Percentiles rank a stretch among this genome's conserved stretches.
phyloP scores from a whole-genome alignment of 2,113 vertebrate species.

The Hydrolagus affinis region DNA sequence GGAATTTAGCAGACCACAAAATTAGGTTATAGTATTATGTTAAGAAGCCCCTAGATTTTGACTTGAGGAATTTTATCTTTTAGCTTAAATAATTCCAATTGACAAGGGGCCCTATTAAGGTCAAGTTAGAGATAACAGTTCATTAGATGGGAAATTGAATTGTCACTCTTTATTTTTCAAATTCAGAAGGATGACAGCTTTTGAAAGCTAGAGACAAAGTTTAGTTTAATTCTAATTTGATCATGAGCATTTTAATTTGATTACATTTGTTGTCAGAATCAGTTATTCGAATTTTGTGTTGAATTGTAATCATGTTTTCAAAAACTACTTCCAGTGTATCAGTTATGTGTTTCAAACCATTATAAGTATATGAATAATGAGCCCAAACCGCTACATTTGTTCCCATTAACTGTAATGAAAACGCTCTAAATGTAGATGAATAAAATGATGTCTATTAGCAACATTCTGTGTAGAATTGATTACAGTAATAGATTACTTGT shows the following conservation, averaged over 20 bases:
- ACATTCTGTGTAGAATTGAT: not conserved
- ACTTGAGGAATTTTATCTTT: not conserved
- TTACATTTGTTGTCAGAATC: not conserved
- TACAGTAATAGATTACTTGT: too few species aligned
- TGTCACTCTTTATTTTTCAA: not conserved
- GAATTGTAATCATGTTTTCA: not conserved
- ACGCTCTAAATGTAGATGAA: not conserved
- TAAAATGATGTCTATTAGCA: not conserved
- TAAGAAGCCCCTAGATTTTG: too few species aligned
- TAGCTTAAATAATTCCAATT: not conserved
- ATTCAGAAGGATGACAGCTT: not conserved
- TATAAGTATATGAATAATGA: not conserved
- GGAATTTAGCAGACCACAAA: too few species aligned
- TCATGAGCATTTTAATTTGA: not conserved
- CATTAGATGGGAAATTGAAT: not conserved
- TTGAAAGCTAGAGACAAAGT: not conserved
- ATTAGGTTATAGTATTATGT: too few species aligned
- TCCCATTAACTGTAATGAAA: not conserved
- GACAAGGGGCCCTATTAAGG: not conserved
- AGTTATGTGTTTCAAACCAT: not conserved
- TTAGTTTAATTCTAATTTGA: not conserved
- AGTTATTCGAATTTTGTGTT: not conserved
- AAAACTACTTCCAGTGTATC: not conserved
- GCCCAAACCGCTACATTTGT: not conserved
- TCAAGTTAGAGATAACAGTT: not conserved